Percentiles rank a stretch among this genome's conserved stretches.
These are phyloP conservation scores for Drosophila affinis DNA, from an alignment of 2,888 invertebrate genomes.

Conservation along the genomic window DNA sequence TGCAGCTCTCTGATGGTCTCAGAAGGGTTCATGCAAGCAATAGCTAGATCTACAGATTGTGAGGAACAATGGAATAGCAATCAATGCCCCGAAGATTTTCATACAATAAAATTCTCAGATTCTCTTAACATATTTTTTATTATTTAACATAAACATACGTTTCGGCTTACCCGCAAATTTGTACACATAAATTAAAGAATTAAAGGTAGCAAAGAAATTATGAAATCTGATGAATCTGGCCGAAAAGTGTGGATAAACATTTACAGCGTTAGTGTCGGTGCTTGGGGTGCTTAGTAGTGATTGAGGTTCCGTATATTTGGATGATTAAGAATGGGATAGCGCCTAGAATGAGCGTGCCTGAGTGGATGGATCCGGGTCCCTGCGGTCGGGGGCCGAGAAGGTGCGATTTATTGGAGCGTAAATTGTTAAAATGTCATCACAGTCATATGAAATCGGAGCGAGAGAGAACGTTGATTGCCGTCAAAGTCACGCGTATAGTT, in stretches of 20 bases:
- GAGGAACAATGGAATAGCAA: too few species aligned
- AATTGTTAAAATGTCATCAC: conserved; percentile 79
- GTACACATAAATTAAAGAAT: conserved; percentile 74
- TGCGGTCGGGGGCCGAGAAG: conserved; percentile 10
- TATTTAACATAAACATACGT: conserved; percentile 55
- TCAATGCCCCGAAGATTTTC: too few species aligned
- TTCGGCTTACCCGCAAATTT: conserved; percentile 61
- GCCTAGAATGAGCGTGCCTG: conserved; percentile 58
- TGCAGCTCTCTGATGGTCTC: too few species aligned
- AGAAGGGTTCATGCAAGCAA: too few species aligned
- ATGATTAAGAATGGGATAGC: conserved; percentile 43
- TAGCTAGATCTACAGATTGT: too few species aligned
- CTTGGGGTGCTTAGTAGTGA: conserved; percentile 15
- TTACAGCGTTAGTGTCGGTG: not conserved
- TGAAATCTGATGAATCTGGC: conserved; percentile 10
- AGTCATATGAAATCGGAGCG: conserved; percentile 77
- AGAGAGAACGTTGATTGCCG: conserved; percentile 7
- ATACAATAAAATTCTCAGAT: not conserved
- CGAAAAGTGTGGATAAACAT: not conserved
- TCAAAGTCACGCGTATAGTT: conserved; percentile 53
- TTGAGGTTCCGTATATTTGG: conserved; percentile 23
- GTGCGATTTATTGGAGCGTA: conserved; percentile 56
- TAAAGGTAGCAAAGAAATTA: conserved; percentile 43
- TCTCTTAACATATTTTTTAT: conserved; percentile 58
- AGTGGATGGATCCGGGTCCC: conserved; percentile 52